A percentile compares a stretch with the other conserved stretches of the same genome.
Evolutionary conservation across 2,113 vertebrate species (phyloP).

Genomic region (Edolisoma coerulescens): DNA sequence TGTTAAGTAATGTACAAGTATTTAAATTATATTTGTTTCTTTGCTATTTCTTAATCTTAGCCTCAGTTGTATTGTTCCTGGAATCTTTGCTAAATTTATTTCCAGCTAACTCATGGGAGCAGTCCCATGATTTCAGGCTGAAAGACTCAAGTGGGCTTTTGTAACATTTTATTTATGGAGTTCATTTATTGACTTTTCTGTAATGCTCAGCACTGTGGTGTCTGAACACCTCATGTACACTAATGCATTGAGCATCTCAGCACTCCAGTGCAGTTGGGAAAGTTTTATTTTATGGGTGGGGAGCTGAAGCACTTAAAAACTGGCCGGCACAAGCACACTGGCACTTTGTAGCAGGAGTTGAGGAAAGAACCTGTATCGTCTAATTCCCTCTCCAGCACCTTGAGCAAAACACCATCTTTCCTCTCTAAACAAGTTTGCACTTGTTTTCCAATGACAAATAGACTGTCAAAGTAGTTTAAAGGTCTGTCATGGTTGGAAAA

Average conservation of each 20-base stretch:
- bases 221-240: neutral
- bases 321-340: neutral
- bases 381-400: neutral
- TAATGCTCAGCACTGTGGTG: neutral
- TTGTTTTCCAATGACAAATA: conserved; percentile 34
- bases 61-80: neutral
- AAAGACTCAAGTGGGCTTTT: neutral
- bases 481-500: conserved; percentile 10
- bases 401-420: neutral
- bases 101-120: neutral
- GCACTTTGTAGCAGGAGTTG: neutral
- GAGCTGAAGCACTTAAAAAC: neutral
- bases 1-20: neutral
- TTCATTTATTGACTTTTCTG: conserved; percentile 20
- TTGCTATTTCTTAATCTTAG: neutral
- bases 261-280: neutral
- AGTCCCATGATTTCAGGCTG: neutral
- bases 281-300: neutral
- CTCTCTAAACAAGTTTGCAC: neutral
- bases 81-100: conserved; percentile 14
- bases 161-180: conserved; percentile 36
- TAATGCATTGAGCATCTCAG: neutral
- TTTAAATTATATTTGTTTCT: neutral
- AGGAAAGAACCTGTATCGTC: neutral
- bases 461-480: conserved; percentile 19